These are phyloP conservation scores for Eulimnadia texana DNA, from an alignment of 1,140 invertebrate genomes.

Conservation along the genomic window DNA sequence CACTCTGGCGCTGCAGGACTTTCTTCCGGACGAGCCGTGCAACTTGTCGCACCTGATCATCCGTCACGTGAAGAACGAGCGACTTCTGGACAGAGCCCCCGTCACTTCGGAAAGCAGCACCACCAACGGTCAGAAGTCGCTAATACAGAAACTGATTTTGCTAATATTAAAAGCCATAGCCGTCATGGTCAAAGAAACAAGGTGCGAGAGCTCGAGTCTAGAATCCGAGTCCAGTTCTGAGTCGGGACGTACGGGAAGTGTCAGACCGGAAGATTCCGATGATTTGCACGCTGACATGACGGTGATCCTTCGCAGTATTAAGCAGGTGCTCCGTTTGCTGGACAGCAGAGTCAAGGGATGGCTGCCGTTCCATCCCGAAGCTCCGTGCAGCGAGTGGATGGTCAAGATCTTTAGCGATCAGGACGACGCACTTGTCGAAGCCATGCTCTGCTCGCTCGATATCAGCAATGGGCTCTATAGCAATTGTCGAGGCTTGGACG, in stretches of 20 bases:
- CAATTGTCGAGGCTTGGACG: slow-evolving; percentile 3
- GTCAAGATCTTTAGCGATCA: slow-evolving; percentile 77
- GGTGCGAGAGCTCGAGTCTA: slow-evolving; percentile 47
- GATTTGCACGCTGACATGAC: slow-evolving; percentile 61
- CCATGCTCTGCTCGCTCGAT: slow-evolving; percentile 80
- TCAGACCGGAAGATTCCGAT: slow-evolving; percentile 23
- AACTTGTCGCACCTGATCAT: slow-evolving; percentile 67
- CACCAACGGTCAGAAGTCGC: slow-evolving; percentile 36
- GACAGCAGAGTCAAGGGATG: slow-evolving; percentile 65
- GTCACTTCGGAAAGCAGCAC: slow-evolving; percentile 22
- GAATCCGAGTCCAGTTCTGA: slow-evolving; percentile 36
- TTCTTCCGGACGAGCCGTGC: slow-evolving; percentile 71
- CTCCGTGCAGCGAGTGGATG: slow-evolving; percentile 69
- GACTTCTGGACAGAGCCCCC: slow-evolving; percentile 52
- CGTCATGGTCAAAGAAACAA: slow-evolving; percentile 74
- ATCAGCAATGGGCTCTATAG: slow-evolving; percentile 55
- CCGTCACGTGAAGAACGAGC: slow-evolving; percentile 65
- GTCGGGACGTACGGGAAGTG: slow-evolving; percentile 46
- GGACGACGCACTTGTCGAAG: slow-evolving; percentile 77
- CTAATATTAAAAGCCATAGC: slow-evolving; percentile 74
- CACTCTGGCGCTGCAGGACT: slow-evolving; percentile 68
- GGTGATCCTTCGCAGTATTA: slow-evolving; percentile 66
- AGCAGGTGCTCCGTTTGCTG: slow-evolving; percentile 53
- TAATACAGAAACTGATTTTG: slow-evolving; percentile 68
- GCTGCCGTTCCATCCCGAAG: slow-evolving; percentile 71